Evolutionary conservation across 2,113 vertebrate genomes (phyloP).

Genomic region (Ardeotis arabs): DNA sequence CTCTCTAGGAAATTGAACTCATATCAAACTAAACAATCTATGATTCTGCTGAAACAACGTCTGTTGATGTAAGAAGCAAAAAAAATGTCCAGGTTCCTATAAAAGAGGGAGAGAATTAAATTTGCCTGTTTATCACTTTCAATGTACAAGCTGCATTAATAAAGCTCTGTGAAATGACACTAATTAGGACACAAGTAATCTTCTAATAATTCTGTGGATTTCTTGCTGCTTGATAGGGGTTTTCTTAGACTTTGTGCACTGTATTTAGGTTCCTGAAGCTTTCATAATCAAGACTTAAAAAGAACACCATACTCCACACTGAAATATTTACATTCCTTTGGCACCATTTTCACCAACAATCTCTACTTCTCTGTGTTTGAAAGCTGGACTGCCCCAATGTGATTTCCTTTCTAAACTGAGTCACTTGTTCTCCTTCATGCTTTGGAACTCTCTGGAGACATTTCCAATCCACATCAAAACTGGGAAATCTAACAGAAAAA

Average conservation of each 20-base stretch:
- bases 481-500: background rate
- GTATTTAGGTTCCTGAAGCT: background rate
- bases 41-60: background rate
- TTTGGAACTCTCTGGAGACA: background rate
- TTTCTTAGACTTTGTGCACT: background rate
- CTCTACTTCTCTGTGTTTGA: background rate
- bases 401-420: background rate
- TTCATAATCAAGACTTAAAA: background rate
- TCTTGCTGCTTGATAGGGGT: background rate
- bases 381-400: background rate
- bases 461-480: background rate
- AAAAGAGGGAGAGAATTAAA: background rate
- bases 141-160: background rate
- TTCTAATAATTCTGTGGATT: background rate
- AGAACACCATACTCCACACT: background rate
- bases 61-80: background rate
- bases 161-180: background rate
- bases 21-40: background rate
- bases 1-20: background rate
- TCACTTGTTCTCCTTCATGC: background rate
- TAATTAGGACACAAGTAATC: background rate
- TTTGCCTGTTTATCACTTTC: background rate
- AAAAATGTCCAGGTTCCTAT: background rate
- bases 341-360: background rate
- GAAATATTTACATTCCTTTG: background rate